Base-by-base conservation (phyloP, 2,888 invertebrate species). In the Lepas anatifera region DNA sequence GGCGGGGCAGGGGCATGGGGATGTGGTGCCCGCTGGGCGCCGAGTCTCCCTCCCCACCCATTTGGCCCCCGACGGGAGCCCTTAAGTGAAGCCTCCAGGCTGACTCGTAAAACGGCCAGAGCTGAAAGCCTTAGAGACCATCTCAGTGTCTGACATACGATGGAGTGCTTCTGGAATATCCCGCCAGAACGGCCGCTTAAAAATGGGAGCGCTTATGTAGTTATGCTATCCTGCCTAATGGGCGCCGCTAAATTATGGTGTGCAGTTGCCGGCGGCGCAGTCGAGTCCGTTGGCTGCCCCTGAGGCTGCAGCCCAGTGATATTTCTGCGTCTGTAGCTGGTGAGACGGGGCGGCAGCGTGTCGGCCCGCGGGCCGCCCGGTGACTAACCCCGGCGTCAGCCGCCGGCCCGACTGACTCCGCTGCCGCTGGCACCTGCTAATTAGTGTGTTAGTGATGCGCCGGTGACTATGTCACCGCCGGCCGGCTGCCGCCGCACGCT, bases 121-220 rank as follows among this genome's bases (percentile, higher is more conserved):
- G 32, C 58, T 58, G 58, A 58, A 58, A 58, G 58, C 58, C 58
- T 58, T 27, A 58, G 58, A 58, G 58, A 58, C 58, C 58, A 58
- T 58, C 58, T 32, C 58, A 32, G 58, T 58, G 58, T 58, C 58
- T 58, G 27, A 27, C 58, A 58, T 58, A 58, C 58, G 58, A 58
- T 58, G 32, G 32, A 58, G 58, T 32, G 58, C 32, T 58, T 58
- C 58, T 58, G 11, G 58, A 58, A 58, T 58, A 58, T 58, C 58
- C 58, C 4, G 32, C 58, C 32, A 32, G 58, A 58, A 58, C 27
- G 27, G 58, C 32, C 58, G 58, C 58, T 58, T 58, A 58, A 58
- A 58, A 58, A 58, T 58, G 58, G 58, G 25, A 58, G 58, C 58
- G 58, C 32, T 58, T 32, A 58, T 58, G 58, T 58, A 58, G 58